Evolutionary conservation across 1,140 invertebrate genomes (phyloP).

Genomic region (Trachelipus rathkii): DNA sequence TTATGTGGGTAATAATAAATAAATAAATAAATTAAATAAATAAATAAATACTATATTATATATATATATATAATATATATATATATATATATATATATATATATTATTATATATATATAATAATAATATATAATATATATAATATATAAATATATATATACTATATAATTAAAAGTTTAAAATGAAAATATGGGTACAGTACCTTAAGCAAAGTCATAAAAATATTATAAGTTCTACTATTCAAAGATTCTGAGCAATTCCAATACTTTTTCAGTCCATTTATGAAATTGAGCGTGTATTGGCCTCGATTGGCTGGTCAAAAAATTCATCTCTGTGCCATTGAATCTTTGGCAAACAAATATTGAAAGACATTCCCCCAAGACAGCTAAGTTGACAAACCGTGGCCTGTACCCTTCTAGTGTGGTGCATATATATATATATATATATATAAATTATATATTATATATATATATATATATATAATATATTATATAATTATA

Average conservation of each 20-base stretch:
- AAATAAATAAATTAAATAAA: no score
- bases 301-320: background rate
- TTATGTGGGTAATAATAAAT: no score
- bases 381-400: background rate
- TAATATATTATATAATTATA: background rate
- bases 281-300: background rate
- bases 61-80: no score
- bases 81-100: no score
- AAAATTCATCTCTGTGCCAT: background rate
- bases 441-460: background rate
- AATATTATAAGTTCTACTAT: background rate
- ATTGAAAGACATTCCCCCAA: background rate
- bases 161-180: no score
- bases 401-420: background rate
- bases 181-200: no score
- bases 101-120: no score
- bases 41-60: no score
- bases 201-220: slow-evolving; percentile 7
- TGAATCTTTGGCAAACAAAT: background rate
- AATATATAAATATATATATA: no score
- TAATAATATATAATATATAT: no score
- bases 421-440: background rate
- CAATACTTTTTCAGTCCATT: background rate
- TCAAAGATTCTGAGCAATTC: background rate
- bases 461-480: background rate